Conservation (phyloP, 2,113 vertebrate genomes). For the Crotalus tigris region DNA sequence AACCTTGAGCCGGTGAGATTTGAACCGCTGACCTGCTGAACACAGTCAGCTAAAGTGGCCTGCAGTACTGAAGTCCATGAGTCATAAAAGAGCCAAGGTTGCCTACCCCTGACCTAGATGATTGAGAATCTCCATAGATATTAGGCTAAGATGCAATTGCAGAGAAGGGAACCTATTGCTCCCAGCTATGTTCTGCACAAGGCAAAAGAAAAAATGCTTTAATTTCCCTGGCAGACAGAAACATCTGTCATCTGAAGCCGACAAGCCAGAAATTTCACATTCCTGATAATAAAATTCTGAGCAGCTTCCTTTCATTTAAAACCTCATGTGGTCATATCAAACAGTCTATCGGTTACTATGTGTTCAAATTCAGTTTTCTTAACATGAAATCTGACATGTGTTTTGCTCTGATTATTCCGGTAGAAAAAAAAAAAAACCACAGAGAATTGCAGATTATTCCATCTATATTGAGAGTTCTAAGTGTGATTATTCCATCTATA, state of each 20-base stretch:
- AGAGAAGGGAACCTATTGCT: background rate
- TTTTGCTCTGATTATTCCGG: background rate
- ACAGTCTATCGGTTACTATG: background rate
- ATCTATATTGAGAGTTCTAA: background rate
- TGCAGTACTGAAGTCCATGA: no score
- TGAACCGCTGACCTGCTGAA: no score
- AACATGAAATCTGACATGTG: background rate
- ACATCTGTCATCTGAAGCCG: background rate
- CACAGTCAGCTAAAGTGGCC: no score
- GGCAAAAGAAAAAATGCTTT: background rate
- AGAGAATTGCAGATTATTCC: background rate
- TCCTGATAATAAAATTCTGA: background rate
- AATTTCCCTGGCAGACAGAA: background rate
- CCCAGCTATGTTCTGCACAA: background rate
- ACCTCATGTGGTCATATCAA: background rate
- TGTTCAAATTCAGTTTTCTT: background rate
- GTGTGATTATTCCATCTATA: no score
- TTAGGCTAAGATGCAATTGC: background rate
- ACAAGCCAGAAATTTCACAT: background rate
- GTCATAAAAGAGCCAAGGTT: no score
- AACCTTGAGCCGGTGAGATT: no score
- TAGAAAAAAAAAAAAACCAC: background rate
- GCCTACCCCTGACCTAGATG: no score
- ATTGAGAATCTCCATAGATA: no score
- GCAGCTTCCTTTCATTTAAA: background rate